Evolutionary conservation across 2,797 vertebrate genomes (phyloP), one percentile per base, ranked within the genome.

Genomic region (Poecilia wingei): DNA sequence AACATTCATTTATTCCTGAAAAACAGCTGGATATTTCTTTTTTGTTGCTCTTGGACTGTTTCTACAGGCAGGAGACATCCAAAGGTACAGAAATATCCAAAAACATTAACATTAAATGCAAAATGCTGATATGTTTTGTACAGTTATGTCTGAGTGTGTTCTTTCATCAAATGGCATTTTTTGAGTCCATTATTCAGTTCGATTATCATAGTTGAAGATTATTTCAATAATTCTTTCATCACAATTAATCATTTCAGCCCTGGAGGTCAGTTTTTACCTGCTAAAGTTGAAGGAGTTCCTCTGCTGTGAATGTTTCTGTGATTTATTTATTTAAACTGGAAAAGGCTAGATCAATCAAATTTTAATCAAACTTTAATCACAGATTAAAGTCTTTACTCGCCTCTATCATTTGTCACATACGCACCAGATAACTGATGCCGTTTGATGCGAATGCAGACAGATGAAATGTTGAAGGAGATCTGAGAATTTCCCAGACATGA

Each of bases 401-500:
- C 18, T 72, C 28, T 33, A 57, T 55, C 28, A 13, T 61, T 49
- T 82, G 46, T n/a, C n/a, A 45, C 31, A 46, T 18, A 10, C n/a
- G 39, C 45, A 64, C 10, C 22, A 41, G 46, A 39, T n/a, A 0
- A 5, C 22, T 16, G 9, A 14, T 51, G 14, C n/a, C 39, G 74
- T 79, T 64, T 61, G 59, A 76, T 59, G 43, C 69, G 43, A 4
- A 28, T 33, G 13, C 70, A 72, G 31, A 75, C 6, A 49, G 36
- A 57, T 8, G 43, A 41, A 53, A 66, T 55, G 53, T 20, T 55
- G 22, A 76, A 75, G 53, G 45, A 9, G 57, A 77, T 77, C 39
- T 73, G 39, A 78, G 33, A 59, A 9, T 61, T 72, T 70, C 13
- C 68, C 10, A 69, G 68, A 49, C 10, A 28, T 59, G 18, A 74